Conservation (phyloP, 2,113 vertebrate species). For the Grammomys surdaster region DNA sequence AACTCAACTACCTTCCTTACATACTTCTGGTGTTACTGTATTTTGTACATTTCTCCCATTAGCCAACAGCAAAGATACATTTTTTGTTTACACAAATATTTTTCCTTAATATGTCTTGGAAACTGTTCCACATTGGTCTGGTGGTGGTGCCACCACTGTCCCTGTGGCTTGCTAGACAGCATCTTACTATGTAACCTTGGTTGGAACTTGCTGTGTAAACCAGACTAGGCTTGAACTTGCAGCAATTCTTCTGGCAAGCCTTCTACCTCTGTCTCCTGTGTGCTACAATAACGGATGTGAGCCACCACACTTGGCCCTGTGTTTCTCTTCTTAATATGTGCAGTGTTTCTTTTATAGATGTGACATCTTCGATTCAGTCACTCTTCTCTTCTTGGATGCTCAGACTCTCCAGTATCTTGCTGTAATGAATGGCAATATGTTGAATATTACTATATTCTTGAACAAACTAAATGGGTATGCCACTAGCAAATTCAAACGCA, state of each 20-base stretch:
- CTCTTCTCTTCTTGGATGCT: background rate
- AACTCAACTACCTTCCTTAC: background rate
- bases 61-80: background rate
- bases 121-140: background rate
- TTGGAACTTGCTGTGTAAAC: background rate
- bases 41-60: background rate
- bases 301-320: background rate
- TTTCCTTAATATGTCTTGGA: constrained; percentile 9
- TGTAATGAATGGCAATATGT: background rate
- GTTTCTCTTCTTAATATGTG: background rate
- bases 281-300: background rate
- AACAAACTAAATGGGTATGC: background rate
- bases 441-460: background rate
- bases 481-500: background rate
- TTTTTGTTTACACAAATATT: background rate
- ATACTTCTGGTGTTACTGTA: background rate
- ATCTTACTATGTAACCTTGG: background rate
- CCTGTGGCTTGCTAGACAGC: background rate
- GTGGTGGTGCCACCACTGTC: background rate
- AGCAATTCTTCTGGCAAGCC: background rate
- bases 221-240: background rate
- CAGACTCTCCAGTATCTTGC: background rate
- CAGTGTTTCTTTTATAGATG: background rate
- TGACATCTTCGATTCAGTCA: background rate
- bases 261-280: background rate